Evolutionary conservation across 2,797 vertebrate genomes (phyloP).

Genomic region (Corythornis leucogaster): DNA sequence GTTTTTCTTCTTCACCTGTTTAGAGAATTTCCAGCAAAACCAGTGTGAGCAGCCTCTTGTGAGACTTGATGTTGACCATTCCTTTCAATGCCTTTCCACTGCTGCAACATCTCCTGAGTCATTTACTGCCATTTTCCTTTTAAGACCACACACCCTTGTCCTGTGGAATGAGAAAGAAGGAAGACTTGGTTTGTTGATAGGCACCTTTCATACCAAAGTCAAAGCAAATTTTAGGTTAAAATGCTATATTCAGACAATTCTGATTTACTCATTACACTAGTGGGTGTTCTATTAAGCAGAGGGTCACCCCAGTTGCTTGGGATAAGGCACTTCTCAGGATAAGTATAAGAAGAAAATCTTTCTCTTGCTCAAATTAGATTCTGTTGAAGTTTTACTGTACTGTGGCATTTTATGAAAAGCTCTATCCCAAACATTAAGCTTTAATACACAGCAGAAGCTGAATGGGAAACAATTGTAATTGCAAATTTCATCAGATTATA

Average conservation of each 20-base stretch:
- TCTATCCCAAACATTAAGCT: neutral
- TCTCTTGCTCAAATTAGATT: neutral
- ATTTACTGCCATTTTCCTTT: neutral
- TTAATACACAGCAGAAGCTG: neutral
- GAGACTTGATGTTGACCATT: neutral
- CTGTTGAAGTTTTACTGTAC: neutral
- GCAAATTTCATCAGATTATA: neutral
- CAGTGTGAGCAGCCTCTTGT: fast-evolving
- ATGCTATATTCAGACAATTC: neutral
- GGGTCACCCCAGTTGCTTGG: neutral
- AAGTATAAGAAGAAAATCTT: neutral
- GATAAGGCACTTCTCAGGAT: neutral
- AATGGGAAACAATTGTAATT: neutral
- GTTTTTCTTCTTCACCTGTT: neutral
- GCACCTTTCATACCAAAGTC: neutral
- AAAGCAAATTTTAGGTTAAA: neutral
- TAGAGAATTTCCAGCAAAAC: neutral
- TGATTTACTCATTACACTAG: neutral
- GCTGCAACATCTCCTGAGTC: neutral
- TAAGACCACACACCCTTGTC: neutral
- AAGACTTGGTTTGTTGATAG: neutral
- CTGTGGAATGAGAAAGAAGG: neutral
- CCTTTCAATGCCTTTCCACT: neutral
- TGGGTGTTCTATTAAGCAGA: neutral
- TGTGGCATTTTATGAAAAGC: neutral